A percentile compares a stretch with the other conserved stretches of the same genome.
phyloP scores from a whole-genome alignment of 2,888 invertebrate species.

The Coremacera marginata region DNA sequence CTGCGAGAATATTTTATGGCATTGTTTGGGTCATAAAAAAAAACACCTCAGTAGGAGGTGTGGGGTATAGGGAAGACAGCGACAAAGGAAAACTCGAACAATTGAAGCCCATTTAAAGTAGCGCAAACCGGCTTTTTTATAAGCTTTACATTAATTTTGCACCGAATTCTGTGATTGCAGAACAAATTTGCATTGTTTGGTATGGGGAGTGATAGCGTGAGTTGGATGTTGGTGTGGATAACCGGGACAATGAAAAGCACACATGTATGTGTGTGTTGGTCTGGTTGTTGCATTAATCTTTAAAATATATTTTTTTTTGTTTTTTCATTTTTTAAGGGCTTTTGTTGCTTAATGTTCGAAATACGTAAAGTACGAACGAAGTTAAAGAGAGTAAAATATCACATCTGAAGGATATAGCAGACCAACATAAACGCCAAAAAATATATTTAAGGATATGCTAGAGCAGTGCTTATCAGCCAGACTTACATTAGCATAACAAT shows the following conservation, averaged over 20 bases:
- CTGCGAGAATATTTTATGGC: constrained; percentile 1
- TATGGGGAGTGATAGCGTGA: background rate
- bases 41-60: background rate
- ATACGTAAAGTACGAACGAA: background rate
- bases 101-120: background rate
- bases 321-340: background rate
- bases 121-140: constrained; percentile 4
- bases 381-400: background rate
- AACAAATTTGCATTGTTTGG: constrained; percentile 16
- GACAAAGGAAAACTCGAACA: background rate
- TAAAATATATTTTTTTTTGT: background rate
- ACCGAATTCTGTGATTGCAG: constrained; percentile 17
- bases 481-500: constrained; percentile 20
- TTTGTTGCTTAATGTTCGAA: constrained; percentile 7
- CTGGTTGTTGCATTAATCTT: background rate
- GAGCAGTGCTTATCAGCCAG: constrained; percentile 17
- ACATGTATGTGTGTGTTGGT: background rate
- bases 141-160: constrained; percentile 12
- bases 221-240: background rate
- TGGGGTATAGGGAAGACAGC: background rate
- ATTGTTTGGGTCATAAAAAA: background rate
- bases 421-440: background rate
- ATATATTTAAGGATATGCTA: background rate
- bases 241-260: background rate
- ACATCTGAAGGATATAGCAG: background rate